Evolutionary conservation across 2,113 vertebrate species (phyloP).

Genomic region (Cygnus buccinator): DNA sequence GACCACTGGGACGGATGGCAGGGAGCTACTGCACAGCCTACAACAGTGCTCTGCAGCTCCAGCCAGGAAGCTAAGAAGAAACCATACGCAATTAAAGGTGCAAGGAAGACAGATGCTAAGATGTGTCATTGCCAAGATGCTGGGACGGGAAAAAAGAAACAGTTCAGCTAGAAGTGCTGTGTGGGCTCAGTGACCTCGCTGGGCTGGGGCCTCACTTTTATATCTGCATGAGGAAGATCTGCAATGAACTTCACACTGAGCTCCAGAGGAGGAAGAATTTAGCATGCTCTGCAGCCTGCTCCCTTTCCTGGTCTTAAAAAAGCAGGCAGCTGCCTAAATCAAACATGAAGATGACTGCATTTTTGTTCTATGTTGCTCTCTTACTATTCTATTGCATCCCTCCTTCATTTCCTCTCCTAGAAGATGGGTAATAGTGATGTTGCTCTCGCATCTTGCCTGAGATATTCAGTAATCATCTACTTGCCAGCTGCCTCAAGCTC

Average conservation of each 20-base stretch:
- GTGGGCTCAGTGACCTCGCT: slow-evolving; percentile 2
- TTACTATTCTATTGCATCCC: not conserved
- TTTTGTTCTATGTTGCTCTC: not conserved
- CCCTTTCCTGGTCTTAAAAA: not conserved
- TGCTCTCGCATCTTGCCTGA: not conserved
- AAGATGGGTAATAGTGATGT: not conserved
- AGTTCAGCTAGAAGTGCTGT: not conserved
- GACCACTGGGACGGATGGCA: not conserved
- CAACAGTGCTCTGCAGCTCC: not conserved
- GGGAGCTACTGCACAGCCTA: not conserved
- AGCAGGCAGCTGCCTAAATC: slow-evolving; percentile 3
- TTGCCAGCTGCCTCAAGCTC: not conserved
- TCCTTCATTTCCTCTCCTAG: not conserved
- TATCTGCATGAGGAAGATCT: not conserved
- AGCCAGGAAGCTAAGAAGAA: not conserved
- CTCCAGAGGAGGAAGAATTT: not conserved
- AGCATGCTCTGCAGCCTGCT: not conserved
- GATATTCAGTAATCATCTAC: not conserved
- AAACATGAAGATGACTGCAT: not conserved
- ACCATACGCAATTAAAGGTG: not conserved
- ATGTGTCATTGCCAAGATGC: not conserved
- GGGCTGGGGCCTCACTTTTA: not conserved
- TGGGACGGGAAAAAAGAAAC: not conserved
- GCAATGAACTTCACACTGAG: not conserved
- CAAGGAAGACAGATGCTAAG: not conserved